Conservation (phyloP, 2,888 invertebrate genomes). For the Strigamia crassipes region DNA sequence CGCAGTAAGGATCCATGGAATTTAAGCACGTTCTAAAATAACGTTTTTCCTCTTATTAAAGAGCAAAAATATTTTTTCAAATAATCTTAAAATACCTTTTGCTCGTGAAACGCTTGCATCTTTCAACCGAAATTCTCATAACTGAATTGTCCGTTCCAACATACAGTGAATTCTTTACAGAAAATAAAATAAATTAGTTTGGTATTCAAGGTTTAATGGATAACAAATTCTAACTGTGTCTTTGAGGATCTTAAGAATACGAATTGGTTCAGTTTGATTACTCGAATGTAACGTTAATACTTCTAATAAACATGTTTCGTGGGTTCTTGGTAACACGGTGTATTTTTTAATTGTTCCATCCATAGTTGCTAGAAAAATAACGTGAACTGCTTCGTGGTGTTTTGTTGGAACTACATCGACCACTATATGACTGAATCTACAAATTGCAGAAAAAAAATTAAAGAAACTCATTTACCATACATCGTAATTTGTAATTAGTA, state of each 20-base stretch:
- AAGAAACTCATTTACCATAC: background rate
- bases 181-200: conserved; percentile 33
- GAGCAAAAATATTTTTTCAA: background rate
- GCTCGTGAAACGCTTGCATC: conserved; percentile 72
- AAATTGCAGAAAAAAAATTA: conserved; percentile 15
- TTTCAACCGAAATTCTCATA: conserved; percentile 74
- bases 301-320: conserved; percentile 81
- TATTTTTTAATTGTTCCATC: conserved; percentile 79
- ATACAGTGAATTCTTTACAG: conserved; percentile 72
- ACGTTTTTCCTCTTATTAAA: background rate
- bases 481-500: background rate
- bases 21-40: conserved; percentile 68
- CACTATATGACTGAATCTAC: conserved; percentile 65
- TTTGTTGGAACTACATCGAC: conserved; percentile 80
- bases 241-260: conserved; percentile 76
- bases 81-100: conserved; percentile 55
- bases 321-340: conserved; percentile 71
- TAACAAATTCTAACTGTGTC: conserved; percentile 67
- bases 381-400: conserved; percentile 68
- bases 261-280: conserved; percentile 65
- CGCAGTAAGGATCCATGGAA: conserved; percentile 92
- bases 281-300: conserved; percentile 73
- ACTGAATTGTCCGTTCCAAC: conserved; percentile 72
- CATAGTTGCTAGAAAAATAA: conserved; percentile 79
- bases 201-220: conserved; percentile 47